Base-by-base conservation (phyloP, 1,140 invertebrate species). In the Asobara japonica region DNA sequence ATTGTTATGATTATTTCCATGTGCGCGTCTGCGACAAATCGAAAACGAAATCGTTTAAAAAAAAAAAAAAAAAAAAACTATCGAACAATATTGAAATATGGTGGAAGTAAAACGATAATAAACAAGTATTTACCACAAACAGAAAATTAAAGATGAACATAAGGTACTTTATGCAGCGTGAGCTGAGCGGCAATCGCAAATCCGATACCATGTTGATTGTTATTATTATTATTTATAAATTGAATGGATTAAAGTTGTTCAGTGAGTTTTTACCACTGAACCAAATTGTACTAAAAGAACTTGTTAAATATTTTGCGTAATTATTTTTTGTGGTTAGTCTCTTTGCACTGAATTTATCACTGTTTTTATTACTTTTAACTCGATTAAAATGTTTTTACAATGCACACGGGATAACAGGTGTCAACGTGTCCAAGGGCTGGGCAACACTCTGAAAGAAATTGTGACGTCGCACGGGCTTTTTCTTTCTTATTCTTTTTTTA, bases 121-220 rank as follows among this genome's bases (percentile, higher is more conserved):
- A 8, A 10, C 3, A 8, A 11, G 27, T 56, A 89, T 89, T 92
- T 83, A 93, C 91, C 86, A 92, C 88, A 83, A 93, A 92, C 25
- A 92, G 74, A 61, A 93, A 86, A 80, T 92, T 93, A 82, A 92
- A 92, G 61, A 87, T 80, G 81, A 92, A 92, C 69, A 93, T 86
- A 64, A 92, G 85, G 79, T 90, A 92, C 83, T 92, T 92, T 65
- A 93, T 82, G 68, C 86, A 88, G 81, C 86, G 84, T 4, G 88
- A 88, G 74, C 88, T 86, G 65, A 83, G 76, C 33, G 89, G 84
- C 41, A 89, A 70, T 25, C 79, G 79, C 65, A 84, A 75, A 25
- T 48, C 61, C 36, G 73, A 70, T n/a, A 81, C 75, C 80, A 82
- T 84, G 7, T 56, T 45, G 71, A 62, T 8, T 20, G 22, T 60